A percentile compares a stretch with the other conserved stretches of the same genome.
These are phyloP conservation scores for Melanotaenia trifasciata DNA, from an alignment of 2,797 vertebrate genomes.

Conservation along the genomic window DNA sequence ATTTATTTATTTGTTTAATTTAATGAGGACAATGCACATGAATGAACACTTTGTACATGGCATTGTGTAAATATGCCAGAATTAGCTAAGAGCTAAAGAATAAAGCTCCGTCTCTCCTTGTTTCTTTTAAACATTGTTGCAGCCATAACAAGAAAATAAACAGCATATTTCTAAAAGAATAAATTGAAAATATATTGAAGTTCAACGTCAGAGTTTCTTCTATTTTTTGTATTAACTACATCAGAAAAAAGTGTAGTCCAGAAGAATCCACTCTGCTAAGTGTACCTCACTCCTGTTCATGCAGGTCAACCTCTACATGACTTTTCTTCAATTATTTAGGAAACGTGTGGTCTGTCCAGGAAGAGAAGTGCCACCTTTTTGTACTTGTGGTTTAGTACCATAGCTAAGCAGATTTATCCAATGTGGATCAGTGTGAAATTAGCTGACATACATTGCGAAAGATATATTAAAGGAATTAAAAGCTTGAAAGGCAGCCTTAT, in stretches of 20 bases:
- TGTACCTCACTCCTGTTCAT: neutral
- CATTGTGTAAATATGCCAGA: no score
- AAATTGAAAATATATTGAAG: no score
- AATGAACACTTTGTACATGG: no score
- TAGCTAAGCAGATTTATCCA: conserved; percentile 41
- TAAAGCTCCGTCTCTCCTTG: no score
- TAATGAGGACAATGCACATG: no score
- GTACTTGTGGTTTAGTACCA: neutral
- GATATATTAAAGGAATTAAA: conserved; percentile 65
- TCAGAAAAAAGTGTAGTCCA: no score
- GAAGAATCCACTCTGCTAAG: neutral
- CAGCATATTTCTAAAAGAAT: no score
- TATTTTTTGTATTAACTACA: no score
- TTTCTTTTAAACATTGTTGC: neutral
- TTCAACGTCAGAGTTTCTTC: no score
- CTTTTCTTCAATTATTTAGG: conserved; percentile 19
- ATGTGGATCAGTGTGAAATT: conserved; percentile 31
- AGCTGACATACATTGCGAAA: conserved; percentile 38
- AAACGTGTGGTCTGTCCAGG: conserved; percentile 3
- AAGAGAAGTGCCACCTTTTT: conserved; percentile 27
- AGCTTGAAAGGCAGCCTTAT: conserved; percentile 43
- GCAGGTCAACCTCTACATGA: conserved; percentile 13
- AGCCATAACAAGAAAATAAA: neutral
- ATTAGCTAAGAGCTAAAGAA: no score
- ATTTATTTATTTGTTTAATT: no score